Evolutionary conservation across 2,113 vertebrate species (phyloP), one percentile per base, ranked within the genome.

Genomic region (Pachyramphus minor): DNA sequence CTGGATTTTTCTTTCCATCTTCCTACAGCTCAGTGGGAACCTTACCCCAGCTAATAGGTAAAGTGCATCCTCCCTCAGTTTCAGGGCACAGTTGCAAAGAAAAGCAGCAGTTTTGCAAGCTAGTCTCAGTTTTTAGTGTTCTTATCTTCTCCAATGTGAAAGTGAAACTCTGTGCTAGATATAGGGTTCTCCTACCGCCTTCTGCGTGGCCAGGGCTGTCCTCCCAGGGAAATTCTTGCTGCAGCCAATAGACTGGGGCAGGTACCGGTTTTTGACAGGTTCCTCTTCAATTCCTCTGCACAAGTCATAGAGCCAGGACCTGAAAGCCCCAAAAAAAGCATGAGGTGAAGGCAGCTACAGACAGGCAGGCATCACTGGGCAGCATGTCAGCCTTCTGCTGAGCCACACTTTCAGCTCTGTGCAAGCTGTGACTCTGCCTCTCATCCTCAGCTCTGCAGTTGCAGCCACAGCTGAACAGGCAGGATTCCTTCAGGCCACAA

Each of bases 211-310:
- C 91, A 99, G 97, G 9, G 99, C 98, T 9, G 98, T 97, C 84
- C 96, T 99, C 76, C 99, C 99, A 31, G 98, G 98, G 82, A 99
- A 99, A 94, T 98, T 99, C 96, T 99, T 99, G 97, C 99, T 99
- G 96, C 99, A 99, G 90, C 99, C 99, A 69, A 99, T 98, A 55
- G 99, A 99, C 96, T 98, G 99, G 8, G 99, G 98, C 80, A 99
- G 96, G 81, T 99, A 98, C 45, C 99, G 98, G 64, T 99, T 98
- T 97, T 98, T 99, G 58, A 99, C 99, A 16, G 99, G 98, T 90
- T 99, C 99, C 44, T 99, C 99, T 69, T 99, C 99, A 67, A 99
- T 98, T 73, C 99, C 99, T 80, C 99, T 98, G 90, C 99, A 99
- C 96, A 99, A 94, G 90, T 99, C 98, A 72, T 98, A 99, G 5